Evolutionary conservation across 2,113 vertebrate species (phyloP).

Genomic region (Dipodomys ordii): DNA sequence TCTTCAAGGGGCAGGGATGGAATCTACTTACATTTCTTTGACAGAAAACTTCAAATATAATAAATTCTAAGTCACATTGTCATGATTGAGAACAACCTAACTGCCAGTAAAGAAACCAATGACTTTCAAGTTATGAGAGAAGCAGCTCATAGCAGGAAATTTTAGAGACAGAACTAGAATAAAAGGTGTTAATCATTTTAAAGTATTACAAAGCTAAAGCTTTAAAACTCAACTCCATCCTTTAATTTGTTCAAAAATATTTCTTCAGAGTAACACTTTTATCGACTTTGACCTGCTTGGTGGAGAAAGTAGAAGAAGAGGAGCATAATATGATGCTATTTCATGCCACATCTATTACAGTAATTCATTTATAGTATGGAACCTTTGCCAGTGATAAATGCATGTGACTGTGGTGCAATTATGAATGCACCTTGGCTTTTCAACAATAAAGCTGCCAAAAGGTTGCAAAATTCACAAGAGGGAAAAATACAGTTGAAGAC

Average conservation of each 20-base stretch:
- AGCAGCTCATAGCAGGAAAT: neutral
- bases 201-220: slow-evolving; percentile 54
- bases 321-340: slow-evolving; percentile 85
- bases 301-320: slow-evolving; percentile 80
- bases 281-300: slow-evolving; percentile 81
- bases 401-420: slow-evolving; percentile 80
- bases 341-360: slow-evolving; percentile 83
- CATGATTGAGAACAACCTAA: slow-evolving; percentile 45
- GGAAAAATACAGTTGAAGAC: slow-evolving; percentile 65
- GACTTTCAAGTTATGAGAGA: neutral
- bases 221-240: slow-evolving; percentile 74
- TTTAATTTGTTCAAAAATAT: slow-evolving; percentile 79
- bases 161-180: slow-evolving; percentile 41
- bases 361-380: slow-evolving; percentile 84
- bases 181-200: slow-evolving; percentile 73
- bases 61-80: slow-evolving; percentile 39
- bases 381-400: slow-evolving; percentile 84
- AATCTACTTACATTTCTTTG: slow-evolving; percentile 29
- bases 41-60: slow-evolving; percentile 48
- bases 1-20: neutral
- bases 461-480: slow-evolving; percentile 76
- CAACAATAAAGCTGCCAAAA: slow-evolving; percentile 84
- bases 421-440: slow-evolving; percentile 79
- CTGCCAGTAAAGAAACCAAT: neutral
- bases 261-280: slow-evolving; percentile 73